Percentiles rank a stretch among this genome's conserved stretches.
These are phyloP conservation scores for Drosophila nr. fundita DNA, from an alignment of 2,888 invertebrate genomes.

Conservation along the genomic window DNA sequence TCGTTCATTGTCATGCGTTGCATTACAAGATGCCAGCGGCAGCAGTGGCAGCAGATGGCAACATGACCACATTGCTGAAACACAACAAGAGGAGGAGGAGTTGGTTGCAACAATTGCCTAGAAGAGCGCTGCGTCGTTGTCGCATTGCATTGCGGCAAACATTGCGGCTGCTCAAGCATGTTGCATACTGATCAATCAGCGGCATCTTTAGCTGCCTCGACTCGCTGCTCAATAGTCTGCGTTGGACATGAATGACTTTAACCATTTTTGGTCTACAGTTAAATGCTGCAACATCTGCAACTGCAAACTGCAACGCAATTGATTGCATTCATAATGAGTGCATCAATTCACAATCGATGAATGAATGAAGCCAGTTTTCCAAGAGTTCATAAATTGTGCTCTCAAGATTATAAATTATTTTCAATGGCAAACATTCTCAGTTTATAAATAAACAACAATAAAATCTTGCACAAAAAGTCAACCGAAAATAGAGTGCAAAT, in stretches of 20 bases:
- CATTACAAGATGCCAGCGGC: constrained; percentile 82
- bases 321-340: constrained; percentile 78
- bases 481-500: constrained; percentile 37
- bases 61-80: constrained; percentile 23
- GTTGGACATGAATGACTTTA: constrained; percentile 76
- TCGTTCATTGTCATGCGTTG: constrained; percentile 82
- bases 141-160: constrained; percentile 69
- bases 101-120: constrained; percentile 70
- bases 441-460: constrained; percentile 76
- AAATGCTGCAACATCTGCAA: constrained; percentile 54
- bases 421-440: constrained; percentile 79
- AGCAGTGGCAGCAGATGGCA: constrained; percentile 26
- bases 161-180: constrained; percentile 74
- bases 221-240: constrained; percentile 5
- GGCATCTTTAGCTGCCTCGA: constrained; percentile 62
- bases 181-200: constrained; percentile 83
- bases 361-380: constrained; percentile 17
- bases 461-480: constrained; percentile 42
- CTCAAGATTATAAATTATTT: constrained; percentile 82
- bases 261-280: constrained; percentile 83
- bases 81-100: constrained; percentile 7
- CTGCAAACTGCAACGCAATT: constrained; percentile 62
- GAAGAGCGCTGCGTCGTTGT: constrained; percentile 36
- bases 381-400: constrained; percentile 68
- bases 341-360: constrained; percentile 63